Evolutionary conservation across 1,140 invertebrate genomes (phyloP).

Genomic region (Dendroctonus ponderosae): DNA sequence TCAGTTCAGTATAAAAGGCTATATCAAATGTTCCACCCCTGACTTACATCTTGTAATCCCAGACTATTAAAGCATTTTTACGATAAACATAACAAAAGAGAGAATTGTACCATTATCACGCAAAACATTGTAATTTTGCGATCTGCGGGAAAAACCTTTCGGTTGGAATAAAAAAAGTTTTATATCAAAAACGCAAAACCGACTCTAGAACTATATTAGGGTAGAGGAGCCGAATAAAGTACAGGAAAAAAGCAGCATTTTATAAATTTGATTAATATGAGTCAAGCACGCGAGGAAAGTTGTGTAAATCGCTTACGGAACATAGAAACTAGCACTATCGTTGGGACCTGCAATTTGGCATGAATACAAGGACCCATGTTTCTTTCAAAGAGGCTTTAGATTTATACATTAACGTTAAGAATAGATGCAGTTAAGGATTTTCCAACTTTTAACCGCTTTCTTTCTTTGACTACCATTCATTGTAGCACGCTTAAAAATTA

Average conservation of each 20-base stretch:
- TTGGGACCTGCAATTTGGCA: constrained; percentile 22
- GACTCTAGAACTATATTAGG: constrained; percentile 24
- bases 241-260: constrained; percentile 31
- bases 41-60: no score
- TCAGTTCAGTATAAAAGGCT: no score
- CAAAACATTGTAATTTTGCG: constrained; percentile 26
- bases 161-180: constrained; percentile 16
- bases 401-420: background rate
- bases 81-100: no score
- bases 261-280: constrained; percentile 36
- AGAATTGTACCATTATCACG: constrained; percentile 24
- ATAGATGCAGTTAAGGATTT: background rate
- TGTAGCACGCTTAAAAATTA: no score
- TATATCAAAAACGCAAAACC: constrained; percentile 26
- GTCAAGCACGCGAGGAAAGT: constrained; percentile 32
- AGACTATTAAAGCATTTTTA: no score
- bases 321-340: constrained; percentile 28
- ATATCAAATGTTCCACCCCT: no score
- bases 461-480: no score
- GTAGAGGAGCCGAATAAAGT: constrained; percentile 32
- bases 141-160: constrained; percentile 17
- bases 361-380: background rate
- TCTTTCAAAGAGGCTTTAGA: background rate
- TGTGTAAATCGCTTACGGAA: constrained; percentile 33
- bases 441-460: background rate